These are phyloP conservation scores for Tinea trinotella DNA, from an alignment of 2,888 invertebrate genomes.

Conservation along the genomic window DNA sequence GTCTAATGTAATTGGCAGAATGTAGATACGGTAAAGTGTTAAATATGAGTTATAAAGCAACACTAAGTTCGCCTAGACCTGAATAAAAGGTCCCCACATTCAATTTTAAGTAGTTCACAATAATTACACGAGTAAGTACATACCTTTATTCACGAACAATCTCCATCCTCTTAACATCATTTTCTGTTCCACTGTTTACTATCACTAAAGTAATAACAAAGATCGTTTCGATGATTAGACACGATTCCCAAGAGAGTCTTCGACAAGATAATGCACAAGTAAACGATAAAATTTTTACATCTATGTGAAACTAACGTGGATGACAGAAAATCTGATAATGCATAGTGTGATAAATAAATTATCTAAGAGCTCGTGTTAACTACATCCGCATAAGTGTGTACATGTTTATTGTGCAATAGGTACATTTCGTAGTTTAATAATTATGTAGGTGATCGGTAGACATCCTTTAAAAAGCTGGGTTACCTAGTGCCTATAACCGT, in stretches of 20 bases:
- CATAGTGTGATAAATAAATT: not conserved
- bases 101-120: no score
- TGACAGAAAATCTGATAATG: not conserved
- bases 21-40: no score
- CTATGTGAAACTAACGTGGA: not conserved
- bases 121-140: slow-evolving; percentile 23
- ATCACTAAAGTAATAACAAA: not conserved
- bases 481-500: no score
- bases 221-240: not conserved
- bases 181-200: not conserved
- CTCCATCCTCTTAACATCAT: slow-evolving; percentile 57
- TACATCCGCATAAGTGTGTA: not conserved
- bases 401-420: not conserved
- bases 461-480: no score
- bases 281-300: not conserved
- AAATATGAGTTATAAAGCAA: no score
- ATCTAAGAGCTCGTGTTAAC: not conserved
- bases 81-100: no score
- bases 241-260: not conserved
- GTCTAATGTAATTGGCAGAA: no score
- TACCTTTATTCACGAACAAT: slow-evolving; percentile 49
- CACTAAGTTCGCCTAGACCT: no score
- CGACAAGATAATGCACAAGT: not conserved
- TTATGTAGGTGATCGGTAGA: no score
- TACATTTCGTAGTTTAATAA: no score